Evolutionary conservation across 37 sponge, comb jelly and placozoan genomes (phyloP).

Genomic region (Beroe ovata): DNA sequence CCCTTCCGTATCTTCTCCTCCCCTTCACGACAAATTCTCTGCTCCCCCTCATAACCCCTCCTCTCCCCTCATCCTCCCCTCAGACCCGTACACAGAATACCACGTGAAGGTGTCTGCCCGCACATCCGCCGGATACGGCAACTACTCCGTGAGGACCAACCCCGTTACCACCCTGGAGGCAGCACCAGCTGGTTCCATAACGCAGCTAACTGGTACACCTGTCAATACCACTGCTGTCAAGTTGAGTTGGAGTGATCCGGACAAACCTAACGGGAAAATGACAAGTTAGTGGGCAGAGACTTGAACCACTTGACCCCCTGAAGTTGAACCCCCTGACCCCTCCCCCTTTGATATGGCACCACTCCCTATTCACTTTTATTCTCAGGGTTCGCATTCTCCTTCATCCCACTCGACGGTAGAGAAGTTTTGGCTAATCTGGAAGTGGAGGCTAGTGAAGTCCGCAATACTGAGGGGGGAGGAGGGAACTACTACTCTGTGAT

Average conservation of each 20-base stretch:
- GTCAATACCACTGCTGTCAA: constrained; percentile 38
- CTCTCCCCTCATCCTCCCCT: background rate
- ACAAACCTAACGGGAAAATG: constrained; percentile 1
- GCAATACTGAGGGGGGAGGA: background rate
- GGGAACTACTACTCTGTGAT: background rate
- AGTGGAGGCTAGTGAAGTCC: background rate
- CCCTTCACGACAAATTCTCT: no score
- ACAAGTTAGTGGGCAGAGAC: no score
- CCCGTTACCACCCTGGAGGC: constrained; percentile 35
- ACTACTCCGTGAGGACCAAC: constrained; percentile 4
- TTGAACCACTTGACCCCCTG: no score
- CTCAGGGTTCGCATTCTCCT: constrained; percentile 45
- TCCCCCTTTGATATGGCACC: no score
- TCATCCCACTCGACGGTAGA: constrained; percentile 25
- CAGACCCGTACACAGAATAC: constrained; percentile 41
- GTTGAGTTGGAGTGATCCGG: constrained; percentile 22
- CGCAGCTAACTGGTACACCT: constrained; percentile 25
- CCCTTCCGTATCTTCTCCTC: background rate
- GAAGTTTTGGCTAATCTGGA: background rate
- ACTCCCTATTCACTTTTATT: no score
- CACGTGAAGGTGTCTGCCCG: constrained; percentile 40
- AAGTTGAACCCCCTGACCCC: no score
- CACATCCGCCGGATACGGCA: constrained; percentile 38
- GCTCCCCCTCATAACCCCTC: background rate
- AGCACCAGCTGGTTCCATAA: constrained; percentile 6